phyloP scores from a whole-genome alignment of 2,888 invertebrate genomes.

The Gortyna flavago region DNA sequence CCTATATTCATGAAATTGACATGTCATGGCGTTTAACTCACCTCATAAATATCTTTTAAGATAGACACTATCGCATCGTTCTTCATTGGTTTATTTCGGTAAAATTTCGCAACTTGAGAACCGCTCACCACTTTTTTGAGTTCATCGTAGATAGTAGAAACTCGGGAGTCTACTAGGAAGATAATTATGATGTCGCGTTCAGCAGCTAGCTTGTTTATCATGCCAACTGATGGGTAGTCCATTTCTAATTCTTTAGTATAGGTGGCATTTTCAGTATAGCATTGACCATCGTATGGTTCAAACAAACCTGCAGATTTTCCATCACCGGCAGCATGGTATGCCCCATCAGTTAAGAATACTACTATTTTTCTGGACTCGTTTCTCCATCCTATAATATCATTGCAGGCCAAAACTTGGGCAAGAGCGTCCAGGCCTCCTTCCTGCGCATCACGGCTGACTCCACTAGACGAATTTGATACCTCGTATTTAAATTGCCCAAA shows the following conservation, averaged over 20 bases:
- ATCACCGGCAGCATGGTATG: slow-evolving; percentile 95
- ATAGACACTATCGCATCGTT: slow-evolving; percentile 59
- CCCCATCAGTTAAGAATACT: slow-evolving; percentile 94
- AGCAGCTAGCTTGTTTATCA: slow-evolving; percentile 88
- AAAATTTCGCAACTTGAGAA: slow-evolving; percentile 65
- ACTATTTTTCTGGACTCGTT: slow-evolving; percentile 93
- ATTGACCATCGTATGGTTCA: slow-evolving; percentile 93
- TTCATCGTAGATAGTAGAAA: slow-evolving; percentile 62
- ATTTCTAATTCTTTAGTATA: slow-evolving; percentile 90
- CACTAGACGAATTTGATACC: slow-evolving; percentile 83
- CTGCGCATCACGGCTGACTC: slow-evolving; percentile 91
- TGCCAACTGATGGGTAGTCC: slow-evolving; percentile 95
- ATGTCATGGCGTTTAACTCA: slow-evolving; percentile 56
- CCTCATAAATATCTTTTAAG: slow-evolving; percentile 76
- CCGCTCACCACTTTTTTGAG: slow-evolving; percentile 70
- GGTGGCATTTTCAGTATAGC: slow-evolving; percentile 89
- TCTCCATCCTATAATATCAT: slow-evolving; percentile 94
- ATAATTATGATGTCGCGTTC: slow-evolving; percentile 74
- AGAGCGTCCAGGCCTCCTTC: slow-evolving; percentile 97
- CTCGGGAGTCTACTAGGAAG: slow-evolving; percentile 68
- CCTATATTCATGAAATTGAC: slow-evolving; percentile 6
- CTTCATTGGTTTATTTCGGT: neutral
- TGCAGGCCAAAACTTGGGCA: slow-evolving; percentile 93
- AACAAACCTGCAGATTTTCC: slow-evolving; percentile 93
- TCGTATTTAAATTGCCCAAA: slow-evolving; percentile 81